Base-by-base conservation (phyloP, 2,797 vertebrate genomes). In the Bovichtus diacanthus region DNA sequence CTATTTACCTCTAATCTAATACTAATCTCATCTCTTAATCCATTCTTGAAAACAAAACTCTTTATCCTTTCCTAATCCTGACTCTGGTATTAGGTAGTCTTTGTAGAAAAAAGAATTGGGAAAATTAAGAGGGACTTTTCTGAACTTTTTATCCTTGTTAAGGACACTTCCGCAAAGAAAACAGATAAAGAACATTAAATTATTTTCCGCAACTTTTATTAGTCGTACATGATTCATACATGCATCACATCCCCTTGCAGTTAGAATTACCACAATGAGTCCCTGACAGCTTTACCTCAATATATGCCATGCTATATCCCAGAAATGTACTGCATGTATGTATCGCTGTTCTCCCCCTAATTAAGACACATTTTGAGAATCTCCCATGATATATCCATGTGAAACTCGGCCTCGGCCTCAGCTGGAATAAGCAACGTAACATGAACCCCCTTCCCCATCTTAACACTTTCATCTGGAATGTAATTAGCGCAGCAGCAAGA, bases 401-500 rank as follows among this genome's bases (percentile, higher is more conserved):
- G 77, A 86, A 82, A 84, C 70, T 65, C 78, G 44, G 51, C 80
- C 49, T 70, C 19, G 0, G 78, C 47, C 65, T 75, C 71, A 44
- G 66, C 64, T 15, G 18, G 70, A 84, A 78, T 81, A 76, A 47
- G 76, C n/a, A 23, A 55, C 9, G 23, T n/a, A 74, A 89, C 56
- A 63, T 25, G 49, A 77, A 47, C 46, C 63, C 62, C 50, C 39
- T 47, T 70, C 64, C 34, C 71, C 83, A 58, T 85, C 83, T 87
- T 88, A 90, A 93, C 89, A 84, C 91, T 94, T 92, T 94, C 91
- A 94, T 95, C 90, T 85, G 87, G 81, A 90, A 91, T 92, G 90
- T 94, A 95, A 96, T 95, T 95, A 95, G 93, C 79, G n/a, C 87
- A 74, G 75, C 84, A 81, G 91, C 88, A 86, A 93, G 90, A 81